Evolutionary conservation across 2,113 vertebrate genomes (phyloP).

Genomic region (Phycodurus eques): DNA sequence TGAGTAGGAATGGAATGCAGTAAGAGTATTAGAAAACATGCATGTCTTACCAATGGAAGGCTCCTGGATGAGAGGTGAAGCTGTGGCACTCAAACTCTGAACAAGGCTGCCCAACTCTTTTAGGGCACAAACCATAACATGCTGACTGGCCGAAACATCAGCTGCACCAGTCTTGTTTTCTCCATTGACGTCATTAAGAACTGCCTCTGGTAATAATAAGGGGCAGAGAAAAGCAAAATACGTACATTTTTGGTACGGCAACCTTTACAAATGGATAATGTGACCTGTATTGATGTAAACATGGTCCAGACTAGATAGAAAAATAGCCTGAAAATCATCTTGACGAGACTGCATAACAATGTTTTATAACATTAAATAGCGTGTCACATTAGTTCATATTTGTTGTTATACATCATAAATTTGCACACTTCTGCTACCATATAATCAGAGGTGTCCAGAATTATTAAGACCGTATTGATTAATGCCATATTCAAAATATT

Average conservation of each 20-base stretch:
- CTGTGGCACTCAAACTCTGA: constrained; percentile 92
- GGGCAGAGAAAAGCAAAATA: background rate
- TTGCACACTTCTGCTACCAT: background rate
- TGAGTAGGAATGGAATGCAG: background rate
- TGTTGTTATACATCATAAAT: background rate
- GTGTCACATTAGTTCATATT: background rate
- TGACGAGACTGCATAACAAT: too few species aligned
- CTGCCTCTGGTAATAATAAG: constrained; percentile 79
- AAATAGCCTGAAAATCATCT: background rate
- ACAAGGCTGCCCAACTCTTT: constrained; percentile 96
- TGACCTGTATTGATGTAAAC: background rate
- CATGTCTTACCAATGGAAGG: constrained; percentile 84
- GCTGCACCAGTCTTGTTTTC: constrained; percentile 92
- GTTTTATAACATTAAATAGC: background rate
- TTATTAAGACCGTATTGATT: too few species aligned
- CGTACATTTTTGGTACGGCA: background rate
- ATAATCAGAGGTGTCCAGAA: too few species aligned
- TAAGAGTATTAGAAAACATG: background rate
- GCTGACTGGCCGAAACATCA: constrained; percentile 94
- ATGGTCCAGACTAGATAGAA: background rate
- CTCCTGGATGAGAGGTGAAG: constrained; percentile 95
- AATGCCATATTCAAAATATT: too few species aligned
- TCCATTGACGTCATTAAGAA: constrained; percentile 89
- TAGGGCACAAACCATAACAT: constrained; percentile 97
- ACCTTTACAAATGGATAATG: background rate